Conservation (phyloP, 2,888 invertebrate genomes). For the Chamaedrilus cognettii region DNA sequence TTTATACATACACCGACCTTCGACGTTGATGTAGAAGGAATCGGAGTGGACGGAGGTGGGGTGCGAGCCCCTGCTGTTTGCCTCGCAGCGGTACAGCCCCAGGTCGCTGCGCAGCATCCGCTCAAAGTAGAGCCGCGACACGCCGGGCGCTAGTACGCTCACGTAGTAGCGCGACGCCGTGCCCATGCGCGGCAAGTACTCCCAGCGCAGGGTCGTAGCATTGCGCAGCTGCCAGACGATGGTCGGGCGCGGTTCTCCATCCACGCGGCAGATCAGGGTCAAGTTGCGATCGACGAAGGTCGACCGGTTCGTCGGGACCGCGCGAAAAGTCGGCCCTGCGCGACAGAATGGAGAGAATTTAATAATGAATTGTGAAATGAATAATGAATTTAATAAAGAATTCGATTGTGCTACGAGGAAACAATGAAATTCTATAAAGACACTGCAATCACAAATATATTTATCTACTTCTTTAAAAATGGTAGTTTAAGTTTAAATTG, state of each 20-base stretch:
- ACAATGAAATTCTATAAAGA: too few relatives aligned
- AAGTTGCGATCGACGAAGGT: slow-evolving; percentile 10
- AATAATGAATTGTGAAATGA: too few relatives aligned
- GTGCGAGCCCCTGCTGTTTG: background rate
- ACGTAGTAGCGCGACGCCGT: background rate
- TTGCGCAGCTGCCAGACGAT: background rate
- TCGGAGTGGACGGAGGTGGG: slow-evolving; percentile 3
- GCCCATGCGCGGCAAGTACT: background rate
- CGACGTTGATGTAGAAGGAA: slow-evolving; percentile 22
- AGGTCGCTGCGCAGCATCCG: slow-evolving; percentile 14
- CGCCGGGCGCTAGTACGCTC: background rate
- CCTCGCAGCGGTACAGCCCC: slow-evolving; percentile 24
- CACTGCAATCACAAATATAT: too few relatives aligned
- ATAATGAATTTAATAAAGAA: too few relatives aligned
- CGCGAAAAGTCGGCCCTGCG: background rate
- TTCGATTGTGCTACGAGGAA: too few relatives aligned
- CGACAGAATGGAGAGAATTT: too few relatives aligned
- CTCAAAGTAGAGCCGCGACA: slow-evolving; percentile 4
- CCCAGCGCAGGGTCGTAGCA: background rate
- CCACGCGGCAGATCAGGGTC: background rate
- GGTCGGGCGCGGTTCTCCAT: background rate
- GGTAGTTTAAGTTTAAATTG: too few relatives aligned
- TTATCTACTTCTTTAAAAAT: too few relatives aligned
- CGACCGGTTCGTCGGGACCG: background rate
- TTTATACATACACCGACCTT: too few relatives aligned